Conservation (phyloP, 2,888 invertebrate species). For the Pseudoips prasinana region DNA sequence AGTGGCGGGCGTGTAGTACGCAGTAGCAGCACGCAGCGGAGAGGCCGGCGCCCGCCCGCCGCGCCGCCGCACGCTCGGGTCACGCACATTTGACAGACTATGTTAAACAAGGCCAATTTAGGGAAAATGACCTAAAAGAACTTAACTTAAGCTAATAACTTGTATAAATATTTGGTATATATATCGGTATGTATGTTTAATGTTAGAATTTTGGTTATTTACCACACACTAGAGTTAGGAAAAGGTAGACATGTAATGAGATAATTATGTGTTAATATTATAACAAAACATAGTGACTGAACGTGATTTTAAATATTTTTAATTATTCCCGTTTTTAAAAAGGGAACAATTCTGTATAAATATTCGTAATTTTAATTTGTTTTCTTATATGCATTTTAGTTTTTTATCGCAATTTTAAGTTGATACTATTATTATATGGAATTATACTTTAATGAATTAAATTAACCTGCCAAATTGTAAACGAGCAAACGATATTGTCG, state of each 20-base stretch:
- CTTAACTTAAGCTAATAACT: constrained; percentile 81
- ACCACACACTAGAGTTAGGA: constrained; percentile 81
- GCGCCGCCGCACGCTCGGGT: constrained; percentile 35
- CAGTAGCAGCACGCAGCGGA: not conserved
- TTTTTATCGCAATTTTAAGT: constrained; percentile 76
- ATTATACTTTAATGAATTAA: constrained; percentile 74
- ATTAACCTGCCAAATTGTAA: constrained; percentile 78
- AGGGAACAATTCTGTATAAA: constrained; percentile 77
- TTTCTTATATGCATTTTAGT: constrained; percentile 76
- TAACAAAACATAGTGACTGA: constrained; percentile 79
- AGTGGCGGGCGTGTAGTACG: constrained; percentile 51
- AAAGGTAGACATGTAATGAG: constrained; percentile 77
- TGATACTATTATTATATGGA: constrained; percentile 60
- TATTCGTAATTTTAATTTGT: constrained; percentile 80
- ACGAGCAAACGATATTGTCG: constrained; percentile 68
- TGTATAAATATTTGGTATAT: constrained; percentile 82
- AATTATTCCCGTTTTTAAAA: constrained; percentile 67
- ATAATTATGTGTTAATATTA: constrained; percentile 80
- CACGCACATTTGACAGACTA: constrained; percentile 72
- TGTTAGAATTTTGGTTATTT: constrained; percentile 81
- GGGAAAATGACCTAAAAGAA: constrained; percentile 77
- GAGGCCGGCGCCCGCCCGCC: constrained; percentile 17
- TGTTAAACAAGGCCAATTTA: constrained; percentile 76
- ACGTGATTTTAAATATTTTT: constrained; percentile 74
- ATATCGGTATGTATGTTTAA: constrained; percentile 81